Base-by-base conservation (phyloP, 1,140 invertebrate species). In the Tetramorium simillimum region DNA sequence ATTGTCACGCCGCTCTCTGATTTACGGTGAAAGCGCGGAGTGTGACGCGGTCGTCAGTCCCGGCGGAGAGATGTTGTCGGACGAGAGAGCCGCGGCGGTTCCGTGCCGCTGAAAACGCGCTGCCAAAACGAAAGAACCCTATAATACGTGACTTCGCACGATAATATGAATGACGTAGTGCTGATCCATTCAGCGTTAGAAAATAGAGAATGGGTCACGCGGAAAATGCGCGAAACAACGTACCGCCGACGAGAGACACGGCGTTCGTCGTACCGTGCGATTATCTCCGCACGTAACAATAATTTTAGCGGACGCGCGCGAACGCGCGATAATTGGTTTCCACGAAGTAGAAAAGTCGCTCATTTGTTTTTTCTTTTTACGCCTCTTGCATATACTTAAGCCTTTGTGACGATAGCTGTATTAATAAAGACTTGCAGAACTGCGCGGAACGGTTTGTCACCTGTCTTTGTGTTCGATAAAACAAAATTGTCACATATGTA, bases 91-190 rank as follows among this genome's bases (percentile, higher is more conserved):
- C 40, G 37, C 18, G 51, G 43, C 28, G 28, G 40, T 58, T 73
- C 24, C 12, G 60, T 53, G 40, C 12, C 18, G 43, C n/a, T 82
- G 67, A 73, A 73, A 60, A 16, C 18, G 24, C 16, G 2, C 24
- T 73, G 80, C 67, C 24, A 73, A 67, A 82, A 82, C 67, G 40
- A 56, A 46, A 58, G 37, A 69, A 62, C 1, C 21, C 9, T 75
- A 28, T 28, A 28, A 28, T 28, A 60, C 80, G 80, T 84, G 69
- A 75, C 43, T 60, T 16, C 18, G 18, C 9, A n/a, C 24, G 69
- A 73, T 40, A 84, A 84, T 60, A 46, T 75, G 53, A 84, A 75
- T 75, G 80, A 84, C 69, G 67, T 62, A 75, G 40, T 16, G 60
- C 24, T 49, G 40, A 62, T 6, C 28, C 80, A 84, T 84, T 84